Evolutionary conservation across 53 echinoderm and acorn worm species (phyloP).

Genomic region (Apostichopus leukothele): DNA sequence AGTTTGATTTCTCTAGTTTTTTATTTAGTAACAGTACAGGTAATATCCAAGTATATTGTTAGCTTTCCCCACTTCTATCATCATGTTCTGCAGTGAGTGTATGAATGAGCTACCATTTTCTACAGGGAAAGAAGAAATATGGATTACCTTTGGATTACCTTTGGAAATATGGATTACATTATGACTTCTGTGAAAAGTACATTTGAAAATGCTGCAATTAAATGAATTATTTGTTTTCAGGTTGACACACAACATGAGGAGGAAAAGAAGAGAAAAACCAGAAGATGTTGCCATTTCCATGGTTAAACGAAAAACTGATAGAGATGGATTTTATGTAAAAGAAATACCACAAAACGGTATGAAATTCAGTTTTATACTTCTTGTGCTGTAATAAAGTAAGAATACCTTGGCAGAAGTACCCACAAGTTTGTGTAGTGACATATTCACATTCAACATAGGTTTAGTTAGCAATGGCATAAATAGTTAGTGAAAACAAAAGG

Average conservation of each 20-base stretch:
- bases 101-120: too few relatives aligned
- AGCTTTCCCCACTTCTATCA: too few relatives aligned
- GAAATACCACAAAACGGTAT: constrained; percentile 24
- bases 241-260: constrained; percentile 10
- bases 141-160: too few relatives aligned
- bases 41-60: too few relatives aligned
- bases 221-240: background rate
- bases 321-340: constrained; percentile 26
- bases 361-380: background rate
- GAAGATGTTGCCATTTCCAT: constrained; percentile 38
- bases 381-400: too few relatives aligned
- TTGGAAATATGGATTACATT: too few relatives aligned
- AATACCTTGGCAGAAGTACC: background rate
- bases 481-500: background rate
- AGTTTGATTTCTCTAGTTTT: too few relatives aligned
- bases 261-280: constrained; percentile 9
- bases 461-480: background rate
- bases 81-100: too few relatives aligned
- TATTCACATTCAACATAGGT: background rate
- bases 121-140: too few relatives aligned
- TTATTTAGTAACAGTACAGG: too few relatives aligned
- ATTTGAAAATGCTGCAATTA: too few relatives aligned
- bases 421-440: background rate
- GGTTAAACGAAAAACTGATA: constrained; percentile 21
- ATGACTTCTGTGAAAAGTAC: too few relatives aligned